Evolutionary conservation across 1,140 invertebrate genomes (phyloP), one percentile per base, ranked within the genome.

Genomic region (Liolophura sinensis): DNA sequence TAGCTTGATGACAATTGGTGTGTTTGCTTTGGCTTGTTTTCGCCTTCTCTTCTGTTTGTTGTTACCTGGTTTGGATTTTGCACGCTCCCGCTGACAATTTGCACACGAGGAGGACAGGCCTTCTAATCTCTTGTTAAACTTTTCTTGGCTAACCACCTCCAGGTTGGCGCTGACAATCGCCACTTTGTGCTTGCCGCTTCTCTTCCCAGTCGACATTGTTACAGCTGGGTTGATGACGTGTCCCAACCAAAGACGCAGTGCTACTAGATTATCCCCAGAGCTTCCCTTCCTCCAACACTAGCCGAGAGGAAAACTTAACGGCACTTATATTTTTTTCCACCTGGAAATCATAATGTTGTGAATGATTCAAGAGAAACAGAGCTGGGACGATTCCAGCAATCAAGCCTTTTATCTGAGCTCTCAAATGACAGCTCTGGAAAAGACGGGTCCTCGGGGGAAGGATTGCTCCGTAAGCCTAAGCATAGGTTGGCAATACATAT

Each of bases 1-100:
- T 40, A 83, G 70, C 24, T 75, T 74, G 25, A 83, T 80, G 18
- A 83, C 76, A 31, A 83, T 79, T 9, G 82, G 80, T 11, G 75
- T 75, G 55, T 80, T 81, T 31, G 79, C 64, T 60, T 78, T 78
- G 12, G 65, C 70, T 27, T 70, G 74, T 48, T 76, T 77, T 22
- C 70, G 67, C 18, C 65, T 72, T 49, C 63, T 64, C 51, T 62
- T 60, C 51, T 71, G 73, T 40, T 51, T 59, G 48, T 58, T 75
- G 73, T 40, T 76, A 67, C 50, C 70, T 68, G 61, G 51, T 68
- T 64, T 75, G 73, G 51, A 59, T 69, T 64, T 72, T 14, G 58
- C 62, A 14, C 80, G 64, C 60, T 81, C 79, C 51, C 72, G 73
- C 50, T 75, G 73, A 72, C 82, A 83, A 68, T 79, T 79, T 56